Base-by-base conservation (phyloP, 2,888 invertebrate genomes). In the Cepaea hortensis region DNA sequence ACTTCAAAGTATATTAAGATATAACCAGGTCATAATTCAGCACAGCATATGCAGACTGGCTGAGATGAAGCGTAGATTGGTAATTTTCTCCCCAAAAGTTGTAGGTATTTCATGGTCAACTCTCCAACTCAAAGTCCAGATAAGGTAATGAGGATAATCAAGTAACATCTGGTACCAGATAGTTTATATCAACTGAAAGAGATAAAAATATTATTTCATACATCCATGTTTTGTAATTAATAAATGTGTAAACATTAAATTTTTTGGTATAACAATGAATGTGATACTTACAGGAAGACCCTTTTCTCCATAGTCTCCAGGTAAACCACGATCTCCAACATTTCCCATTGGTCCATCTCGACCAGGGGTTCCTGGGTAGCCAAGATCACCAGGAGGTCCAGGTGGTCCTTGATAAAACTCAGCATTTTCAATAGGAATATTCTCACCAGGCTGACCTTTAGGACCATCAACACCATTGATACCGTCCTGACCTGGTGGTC, bases 361-460 rank as follows among this genome's bases (percentile, higher is more conserved):
- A 79, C 93, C 93, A 48, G 91, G 91, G n/a, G 96, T 96, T 48
- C 98, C 98, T 89, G 95, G 95, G 89, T 97, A 97, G 1, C 98
- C 98, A 65, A 94, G 94, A 3, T 91, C 90, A 46, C 93, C 93
- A 81, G 91, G 91, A 9, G 75, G 86, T 61, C 93, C 93, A n/a
- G 90, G 35, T 9, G 65, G 81, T 4, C 90, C 90, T 15, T 87
- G 76, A 81, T 81, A 90, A 3, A 68, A 15, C 75, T 90, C 90
- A 72, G 84, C n/a, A 15, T 88, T 86, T 18, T 77, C 81, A 3
- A 88, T 61, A 3, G 85, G 86, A 9, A 87, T 20, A 13, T 62
- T 73, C 61, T 83, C 88, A 93, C 95, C 13, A 86, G 95, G 94
- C 84, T 35, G 79, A 13, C 99, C 99, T 94, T 97, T 97, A 85